phyloP scores from a whole-genome alignment of 2,797 vertebrate species.

The Cryptoblepharus egeriae region DNA sequence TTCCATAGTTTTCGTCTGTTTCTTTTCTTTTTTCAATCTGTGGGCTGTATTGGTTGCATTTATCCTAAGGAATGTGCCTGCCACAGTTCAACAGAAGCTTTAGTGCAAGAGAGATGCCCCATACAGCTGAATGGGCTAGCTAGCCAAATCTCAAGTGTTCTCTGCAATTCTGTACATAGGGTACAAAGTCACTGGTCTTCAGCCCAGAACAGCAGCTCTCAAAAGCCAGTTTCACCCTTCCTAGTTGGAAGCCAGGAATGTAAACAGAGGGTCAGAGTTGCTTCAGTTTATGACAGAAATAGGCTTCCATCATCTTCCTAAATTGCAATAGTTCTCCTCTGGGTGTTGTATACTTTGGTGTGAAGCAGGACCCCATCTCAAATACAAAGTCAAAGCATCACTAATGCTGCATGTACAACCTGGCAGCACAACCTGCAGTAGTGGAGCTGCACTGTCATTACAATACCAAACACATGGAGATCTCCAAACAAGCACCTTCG shows the following conservation, averaged over 20 bases:
- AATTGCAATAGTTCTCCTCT: slow-evolving; percentile 77
- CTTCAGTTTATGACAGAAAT: slow-evolving; percentile 60
- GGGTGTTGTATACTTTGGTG: slow-evolving; percentile 83
- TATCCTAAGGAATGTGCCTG: slow-evolving; percentile 95
- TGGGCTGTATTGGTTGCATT: slow-evolving; percentile 92
- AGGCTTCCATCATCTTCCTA: slow-evolving; percentile 58
- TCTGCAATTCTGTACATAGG: slow-evolving; percentile 79
- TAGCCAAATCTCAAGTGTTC: slow-evolving; percentile 82
- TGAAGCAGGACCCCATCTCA: slow-evolving; percentile 82
- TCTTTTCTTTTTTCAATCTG: slow-evolving; percentile 73
- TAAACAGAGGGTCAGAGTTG: slow-evolving; percentile 79
- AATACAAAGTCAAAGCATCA: slow-evolving; percentile 74
- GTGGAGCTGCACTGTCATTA: no score
- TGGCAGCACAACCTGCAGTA: no score
- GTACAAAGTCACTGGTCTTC: slow-evolving; percentile 75
- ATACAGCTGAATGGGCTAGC: slow-evolving; percentile 89
- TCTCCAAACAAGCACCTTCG: slow-evolving; percentile 73
- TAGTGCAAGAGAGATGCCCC: slow-evolving; percentile 98
- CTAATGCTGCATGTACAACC: slow-evolving; percentile 61
- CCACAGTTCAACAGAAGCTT: slow-evolving; percentile 89
- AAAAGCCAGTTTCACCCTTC: slow-evolving; percentile 64
- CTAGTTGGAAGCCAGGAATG: slow-evolving; percentile 79
- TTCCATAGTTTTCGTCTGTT: slow-evolving; percentile 46
- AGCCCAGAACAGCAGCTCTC: slow-evolving; percentile 68
- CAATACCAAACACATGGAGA: slow-evolving; percentile 75